Evolutionary conservation across 2,797 vertebrate species (phyloP), one percentile per base, ranked within the genome.

Genomic region (Chiloscyllium punctatum): DNA sequence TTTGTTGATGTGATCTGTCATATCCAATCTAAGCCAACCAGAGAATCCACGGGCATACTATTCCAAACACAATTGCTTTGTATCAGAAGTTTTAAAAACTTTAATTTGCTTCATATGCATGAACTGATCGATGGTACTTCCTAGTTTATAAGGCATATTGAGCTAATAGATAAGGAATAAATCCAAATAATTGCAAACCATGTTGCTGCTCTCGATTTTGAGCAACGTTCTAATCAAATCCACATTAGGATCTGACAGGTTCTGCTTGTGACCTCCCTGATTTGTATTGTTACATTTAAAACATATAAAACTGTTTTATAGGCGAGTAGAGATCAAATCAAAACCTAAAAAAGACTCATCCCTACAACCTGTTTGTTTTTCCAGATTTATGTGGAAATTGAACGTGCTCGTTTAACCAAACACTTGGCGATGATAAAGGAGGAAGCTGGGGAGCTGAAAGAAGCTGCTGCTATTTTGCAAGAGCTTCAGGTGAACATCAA

Each of bases 331-430:
- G 37, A n/a, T 27, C 42, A 21, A 69, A 92, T 68, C 7, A 1
- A 69, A 68, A 92, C 8, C 48, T 53, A 48, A 23, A n/a, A n/a
- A 91, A 30, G 8, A 91, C n/a, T 68, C 21, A 7, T 92, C 25
- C 42, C 21, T 48, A 23, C 42, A 23, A 84, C 23, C 18, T 84
- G 21, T 96, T 9, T 95, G 77, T 96, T 94, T 96, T 96, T 96
- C 42, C 97, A 99, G 99, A 99, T 99, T 95, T 99, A 99, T 57
- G 99, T 99, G 95, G 99, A 99, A 97, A 99, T 99, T 5, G 99
- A 99, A 96, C 98, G 99, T 3, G 99, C 99, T 71, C 98, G 99
- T 86, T 97, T 99, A 96, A 99, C 99, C 7, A 99, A 99, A 96
- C 99, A 98, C 0, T 97, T 99, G 95, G 99, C 99, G 27, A 97